Percentiles rank a stretch among this genome's conserved stretches.
phyloP scores from a whole-genome alignment of 2,113 vertebrate species.

The Ammodytes dubius region DNA sequence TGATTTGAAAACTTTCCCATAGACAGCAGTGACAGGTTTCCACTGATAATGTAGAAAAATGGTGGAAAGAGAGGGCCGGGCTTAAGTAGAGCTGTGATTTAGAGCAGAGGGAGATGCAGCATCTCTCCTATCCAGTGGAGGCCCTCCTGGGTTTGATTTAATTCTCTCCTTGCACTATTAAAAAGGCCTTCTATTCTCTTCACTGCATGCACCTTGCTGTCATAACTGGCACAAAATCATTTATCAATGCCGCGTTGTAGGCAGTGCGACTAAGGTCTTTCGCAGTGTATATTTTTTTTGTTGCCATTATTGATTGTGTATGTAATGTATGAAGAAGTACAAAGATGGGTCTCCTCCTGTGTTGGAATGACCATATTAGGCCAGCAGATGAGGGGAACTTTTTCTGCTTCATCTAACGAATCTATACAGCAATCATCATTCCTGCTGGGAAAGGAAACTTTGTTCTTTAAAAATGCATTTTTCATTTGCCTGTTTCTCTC shows the following conservation, averaged over 20 bases:
- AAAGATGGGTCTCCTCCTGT: constrained; percentile 74
- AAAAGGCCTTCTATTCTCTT: constrained; percentile 83
- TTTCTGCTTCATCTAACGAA: constrained; percentile 51
- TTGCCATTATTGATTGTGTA: constrained; percentile 84
- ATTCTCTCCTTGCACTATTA: constrained; percentile 85
- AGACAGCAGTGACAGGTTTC: constrained; percentile 83
- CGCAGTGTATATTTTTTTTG: constrained; percentile 77
- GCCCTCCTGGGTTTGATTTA: constrained; percentile 84
- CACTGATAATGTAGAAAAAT: constrained; percentile 83
- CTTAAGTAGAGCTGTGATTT: constrained; percentile 82
- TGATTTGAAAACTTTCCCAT: constrained; percentile 82
- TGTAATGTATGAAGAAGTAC: constrained; percentile 76
- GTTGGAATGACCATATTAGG: constrained; percentile 78
- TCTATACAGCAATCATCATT: constrained; percentile 56
- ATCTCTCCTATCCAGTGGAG: constrained; percentile 78
- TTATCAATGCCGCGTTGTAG: constrained; percentile 80
- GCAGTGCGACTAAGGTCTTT: constrained; percentile 75
- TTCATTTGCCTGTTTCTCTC: constrained; percentile 33
- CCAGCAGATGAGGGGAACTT: constrained; percentile 57
- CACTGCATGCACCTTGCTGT: constrained; percentile 83
- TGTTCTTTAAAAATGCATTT: constrained; percentile 45
- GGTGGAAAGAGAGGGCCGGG: constrained; percentile 73
- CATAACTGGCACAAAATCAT: constrained; percentile 88
- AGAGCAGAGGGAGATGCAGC: constrained; percentile 78
- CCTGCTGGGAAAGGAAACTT: constrained; percentile 54